Evolutionary conservation across 2,888 invertebrate genomes (phyloP).

Genomic region (Lasiommata megera): DNA sequence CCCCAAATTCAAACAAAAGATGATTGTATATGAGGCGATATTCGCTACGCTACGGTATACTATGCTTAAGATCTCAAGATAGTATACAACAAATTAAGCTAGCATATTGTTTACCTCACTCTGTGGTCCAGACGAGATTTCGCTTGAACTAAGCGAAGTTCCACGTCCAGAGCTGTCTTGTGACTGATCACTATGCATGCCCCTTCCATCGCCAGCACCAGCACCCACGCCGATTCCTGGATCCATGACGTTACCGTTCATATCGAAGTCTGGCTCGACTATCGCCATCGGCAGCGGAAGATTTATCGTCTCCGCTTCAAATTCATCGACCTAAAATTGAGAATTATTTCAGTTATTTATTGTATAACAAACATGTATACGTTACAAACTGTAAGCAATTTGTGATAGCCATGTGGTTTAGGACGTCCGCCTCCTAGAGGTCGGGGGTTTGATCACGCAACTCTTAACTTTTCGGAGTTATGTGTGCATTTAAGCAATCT

Average conservation of each 20-base stretch:
- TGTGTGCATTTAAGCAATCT: no score
- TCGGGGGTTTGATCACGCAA: no score
- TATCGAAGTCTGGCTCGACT: conserved; percentile 49
- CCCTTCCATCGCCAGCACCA: conserved; percentile 70
- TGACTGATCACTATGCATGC: conserved; percentile 70
- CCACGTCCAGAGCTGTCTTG: conserved; percentile 70
- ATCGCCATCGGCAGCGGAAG: conserved; percentile 36
- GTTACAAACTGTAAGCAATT: no score
- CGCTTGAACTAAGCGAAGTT: conserved; percentile 62
- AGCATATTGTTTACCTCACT: conserved; percentile 51
- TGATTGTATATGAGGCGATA: no score
- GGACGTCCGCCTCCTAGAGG: no score
- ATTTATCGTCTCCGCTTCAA: conserved; percentile 26
- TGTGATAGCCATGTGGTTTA: no score
- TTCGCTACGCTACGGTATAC: no score
- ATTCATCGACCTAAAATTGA: conserved; percentile 23
- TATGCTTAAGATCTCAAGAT: no score
- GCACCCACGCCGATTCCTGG: conserved; percentile 48
- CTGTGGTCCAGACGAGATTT: conserved; percentile 54
- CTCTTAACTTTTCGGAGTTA: no score
- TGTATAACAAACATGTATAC: no score
- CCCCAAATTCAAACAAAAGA: no score
- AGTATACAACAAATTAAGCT: no score
- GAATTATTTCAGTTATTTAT: not conserved
- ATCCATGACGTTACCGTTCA: conserved; percentile 54